phyloP scores from a whole-genome alignment of 2,888 invertebrate genomes.

The Eucera pruinosa region DNA sequence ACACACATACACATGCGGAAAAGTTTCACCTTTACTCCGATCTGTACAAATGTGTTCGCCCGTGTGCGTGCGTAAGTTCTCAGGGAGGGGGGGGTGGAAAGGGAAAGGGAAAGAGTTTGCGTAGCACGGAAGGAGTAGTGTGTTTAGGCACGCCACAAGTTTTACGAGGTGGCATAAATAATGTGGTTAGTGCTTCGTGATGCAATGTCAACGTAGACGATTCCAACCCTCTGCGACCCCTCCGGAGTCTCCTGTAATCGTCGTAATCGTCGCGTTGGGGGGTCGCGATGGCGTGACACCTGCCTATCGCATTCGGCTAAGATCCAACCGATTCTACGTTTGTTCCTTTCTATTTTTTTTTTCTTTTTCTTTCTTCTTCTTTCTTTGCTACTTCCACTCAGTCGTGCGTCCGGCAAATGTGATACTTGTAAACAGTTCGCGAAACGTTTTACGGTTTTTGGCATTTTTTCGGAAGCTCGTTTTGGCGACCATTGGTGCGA shows the following conservation, averaged over 20 bases:
- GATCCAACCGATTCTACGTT: conserved; percentile 34
- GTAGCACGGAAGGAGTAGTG: conserved; percentile 74
- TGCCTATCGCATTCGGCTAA: conserved; percentile 64
- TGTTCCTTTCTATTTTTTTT: background rate
- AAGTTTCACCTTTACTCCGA: too few species aligned
- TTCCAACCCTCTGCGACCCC: conserved; percentile 49
- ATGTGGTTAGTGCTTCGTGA: conserved; percentile 82
- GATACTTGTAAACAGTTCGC: too few species aligned
- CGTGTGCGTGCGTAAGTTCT: conserved; percentile 19
- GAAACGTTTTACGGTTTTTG: too few species aligned
- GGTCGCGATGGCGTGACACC: conserved; percentile 70
- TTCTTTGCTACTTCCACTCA: conserved; percentile 9
- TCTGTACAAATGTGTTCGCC: too few species aligned
- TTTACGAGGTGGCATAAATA: conserved; percentile 83
- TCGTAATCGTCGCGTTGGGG: conserved; percentile 71
- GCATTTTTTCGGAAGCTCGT: too few species aligned
- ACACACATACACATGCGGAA: too few species aligned
- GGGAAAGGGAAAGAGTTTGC: conserved; percentile 19
- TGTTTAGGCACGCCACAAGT: conserved; percentile 82
- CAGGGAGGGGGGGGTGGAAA: too few species aligned
- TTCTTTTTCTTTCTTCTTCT: background rate
- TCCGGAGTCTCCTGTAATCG: conserved; percentile 72
- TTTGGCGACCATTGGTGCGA: too few species aligned
- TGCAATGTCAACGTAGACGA: conserved; percentile 78
- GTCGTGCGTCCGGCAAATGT: background rate